Percentiles rank a stretch among this genome's conserved stretches.
Conservation (phyloP, 2,113 vertebrate genomes). For the Neogale vison region DNA sequence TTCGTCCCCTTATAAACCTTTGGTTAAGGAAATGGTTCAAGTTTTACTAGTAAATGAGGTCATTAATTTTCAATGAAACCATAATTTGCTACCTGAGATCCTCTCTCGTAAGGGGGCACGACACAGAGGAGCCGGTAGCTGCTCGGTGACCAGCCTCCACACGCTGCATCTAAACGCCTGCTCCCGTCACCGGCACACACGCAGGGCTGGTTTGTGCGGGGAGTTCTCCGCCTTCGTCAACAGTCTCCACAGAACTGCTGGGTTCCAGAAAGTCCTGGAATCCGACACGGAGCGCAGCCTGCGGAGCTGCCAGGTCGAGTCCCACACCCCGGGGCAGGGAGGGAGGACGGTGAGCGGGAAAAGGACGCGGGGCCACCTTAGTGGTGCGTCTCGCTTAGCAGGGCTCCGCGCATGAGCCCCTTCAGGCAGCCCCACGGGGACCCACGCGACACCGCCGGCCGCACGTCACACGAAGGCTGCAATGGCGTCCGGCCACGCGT, state of each 20-base stretch:
- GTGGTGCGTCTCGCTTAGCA: rapidly evolving
- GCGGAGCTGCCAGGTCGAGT: not conserved
- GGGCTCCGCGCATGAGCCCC: not conserved
- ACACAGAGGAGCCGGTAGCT: not conserved
- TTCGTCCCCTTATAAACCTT: not conserved
- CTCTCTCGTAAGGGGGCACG: not conserved
- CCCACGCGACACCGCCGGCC: rapidly evolving
- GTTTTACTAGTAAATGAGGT: not conserved
- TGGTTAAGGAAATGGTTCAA: not conserved
- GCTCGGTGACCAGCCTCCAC: not conserved
- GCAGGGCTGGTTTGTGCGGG: too few species aligned
- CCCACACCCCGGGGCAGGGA: not conserved
- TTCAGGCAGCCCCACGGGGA: rapidly evolving
- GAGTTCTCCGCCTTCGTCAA: not conserved
- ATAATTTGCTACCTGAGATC: not conserved
- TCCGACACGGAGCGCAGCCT: not conserved
- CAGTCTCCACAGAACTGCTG: not conserved
- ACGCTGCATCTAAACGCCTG: not conserved
- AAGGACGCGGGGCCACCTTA: rapidly evolving
- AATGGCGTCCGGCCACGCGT: not conserved
- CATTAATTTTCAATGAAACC: not conserved
- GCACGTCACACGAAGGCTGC: not conserved
- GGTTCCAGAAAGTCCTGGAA: not conserved
- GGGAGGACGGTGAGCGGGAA: not conserved
- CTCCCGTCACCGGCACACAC: not conserved